These are phyloP conservation scores for Hemistola chrysoprasaria DNA, from an alignment of 2,888 invertebrate genomes.

Conservation along the genomic window DNA sequence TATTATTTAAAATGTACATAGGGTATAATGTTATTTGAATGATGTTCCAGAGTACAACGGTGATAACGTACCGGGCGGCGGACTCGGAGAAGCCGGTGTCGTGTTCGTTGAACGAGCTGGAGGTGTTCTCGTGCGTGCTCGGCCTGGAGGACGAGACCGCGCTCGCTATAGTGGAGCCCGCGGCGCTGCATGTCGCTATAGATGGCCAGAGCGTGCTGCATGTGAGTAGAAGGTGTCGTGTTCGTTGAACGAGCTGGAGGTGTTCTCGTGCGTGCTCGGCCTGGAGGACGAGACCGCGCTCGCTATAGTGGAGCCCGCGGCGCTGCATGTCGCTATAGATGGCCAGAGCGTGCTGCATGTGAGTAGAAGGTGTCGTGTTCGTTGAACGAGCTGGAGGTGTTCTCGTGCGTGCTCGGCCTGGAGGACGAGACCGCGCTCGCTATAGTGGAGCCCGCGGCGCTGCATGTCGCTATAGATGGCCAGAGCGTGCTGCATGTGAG, in stretches of 20 bases:
- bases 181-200: constrained; percentile 90
- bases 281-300: constrained; percentile 96
- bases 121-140: constrained; percentile 95
- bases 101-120: constrained; percentile 93
- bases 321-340: constrained; percentile 88
- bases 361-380: constrained; percentile 61
- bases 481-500: constrained; percentile 73
- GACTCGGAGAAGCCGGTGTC: constrained; percentile 89
- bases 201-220: constrained; percentile 73
- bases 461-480: constrained; percentile 86
- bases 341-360: constrained; percentile 73
- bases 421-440: constrained; percentile 97
- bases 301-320: constrained; percentile 96
- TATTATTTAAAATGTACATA: not conserved
- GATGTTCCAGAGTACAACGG: constrained; percentile 88
- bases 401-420: constrained; percentile 93
- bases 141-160: constrained; percentile 96
- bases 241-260: constrained; percentile 94
- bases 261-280: constrained; percentile 95
- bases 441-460: constrained; percentile 95
- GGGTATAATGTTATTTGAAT: not conserved
- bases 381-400: constrained; percentile 94
- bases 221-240: constrained; percentile 44
- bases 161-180: constrained; percentile 96
- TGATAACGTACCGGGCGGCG: constrained; percentile 89